These are phyloP conservation scores for Leistus spinibarbis DNA, from an alignment of 2,888 invertebrate genomes.

Conservation along the genomic window DNA sequence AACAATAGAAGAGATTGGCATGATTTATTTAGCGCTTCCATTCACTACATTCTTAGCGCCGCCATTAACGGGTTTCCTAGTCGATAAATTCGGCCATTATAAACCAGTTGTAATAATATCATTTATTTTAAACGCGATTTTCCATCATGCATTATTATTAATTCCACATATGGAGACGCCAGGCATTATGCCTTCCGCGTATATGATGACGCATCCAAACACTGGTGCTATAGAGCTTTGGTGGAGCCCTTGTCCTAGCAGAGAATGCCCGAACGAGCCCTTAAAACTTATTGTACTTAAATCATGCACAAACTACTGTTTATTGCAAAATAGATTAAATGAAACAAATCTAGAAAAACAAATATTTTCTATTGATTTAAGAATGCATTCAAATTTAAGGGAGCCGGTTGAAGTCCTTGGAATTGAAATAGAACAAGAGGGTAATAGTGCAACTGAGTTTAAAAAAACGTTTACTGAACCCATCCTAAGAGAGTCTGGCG, in stretches of 20 bases:
- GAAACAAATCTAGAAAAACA: not conserved
- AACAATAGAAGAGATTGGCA: slow-evolving; percentile 83
- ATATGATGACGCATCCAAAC: slow-evolving; percentile 75
- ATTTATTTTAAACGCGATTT: slow-evolving; percentile 75
- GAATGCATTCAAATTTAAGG: slow-evolving; percentile 74
- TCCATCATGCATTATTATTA: slow-evolving; percentile 79
- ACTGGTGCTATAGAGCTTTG: slow-evolving; percentile 77
- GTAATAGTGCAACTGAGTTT: slow-evolving; percentile 75
- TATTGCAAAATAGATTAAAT: slow-evolving; percentile 55
- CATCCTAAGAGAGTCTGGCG: slow-evolving; percentile 67
- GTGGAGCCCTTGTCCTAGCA: slow-evolving; percentile 83
- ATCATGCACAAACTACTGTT: slow-evolving; percentile 75
- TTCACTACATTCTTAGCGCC: slow-evolving; percentile 86
- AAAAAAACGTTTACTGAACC: slow-evolving; percentile 73
- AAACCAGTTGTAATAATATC: slow-evolving; percentile 82
- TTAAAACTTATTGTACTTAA: slow-evolving; percentile 73
- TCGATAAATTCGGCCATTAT: slow-evolving; percentile 86
- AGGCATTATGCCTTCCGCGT: slow-evolving; percentile 75
- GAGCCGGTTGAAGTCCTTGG: slow-evolving; percentile 78
- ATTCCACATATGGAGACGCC: slow-evolving; percentile 82
- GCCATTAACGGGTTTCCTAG: slow-evolving; percentile 81
- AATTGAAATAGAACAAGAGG: slow-evolving; percentile 75
- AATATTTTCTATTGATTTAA: slow-evolving; percentile 58
- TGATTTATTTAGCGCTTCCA: slow-evolving; percentile 84
- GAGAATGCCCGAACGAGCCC: slow-evolving; percentile 78